Conservation (phyloP, 1,140 invertebrate genomes). For the Stratiolaelaps scimitus region DNA sequence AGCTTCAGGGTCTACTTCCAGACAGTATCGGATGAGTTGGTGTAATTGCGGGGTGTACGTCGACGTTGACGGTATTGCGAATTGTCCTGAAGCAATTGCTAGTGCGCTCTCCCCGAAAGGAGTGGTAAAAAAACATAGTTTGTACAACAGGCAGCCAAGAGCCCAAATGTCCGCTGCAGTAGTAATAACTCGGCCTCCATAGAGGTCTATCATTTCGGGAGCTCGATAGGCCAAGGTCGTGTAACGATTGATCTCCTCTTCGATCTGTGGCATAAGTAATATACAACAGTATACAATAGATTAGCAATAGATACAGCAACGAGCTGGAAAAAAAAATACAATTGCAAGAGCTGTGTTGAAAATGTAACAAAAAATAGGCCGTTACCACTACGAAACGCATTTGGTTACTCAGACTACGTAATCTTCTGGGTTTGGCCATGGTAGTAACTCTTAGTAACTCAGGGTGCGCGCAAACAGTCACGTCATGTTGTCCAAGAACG, state of each 20-base stretch:
- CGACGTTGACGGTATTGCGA: constrained; percentile 69
- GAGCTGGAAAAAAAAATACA: too few relatives aligned
- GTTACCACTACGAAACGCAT: too few relatives aligned
- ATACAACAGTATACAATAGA: too few relatives aligned
- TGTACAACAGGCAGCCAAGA: constrained; percentile 75
- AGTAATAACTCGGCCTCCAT: constrained; percentile 71
- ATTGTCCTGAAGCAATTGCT: constrained; percentile 81
- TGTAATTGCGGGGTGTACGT: constrained; percentile 51
- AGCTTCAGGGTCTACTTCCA: constrained; percentile 64
- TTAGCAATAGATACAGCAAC: too few relatives aligned
- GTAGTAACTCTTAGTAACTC: too few relatives aligned
- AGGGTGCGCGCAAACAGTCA: too few relatives aligned
- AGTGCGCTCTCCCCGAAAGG: constrained; percentile 86
- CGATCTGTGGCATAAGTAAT: constrained; percentile 13
- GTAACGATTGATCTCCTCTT: constrained; percentile 46
- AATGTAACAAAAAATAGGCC: too few relatives aligned
- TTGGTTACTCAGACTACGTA: too few relatives aligned
- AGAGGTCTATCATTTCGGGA: constrained; percentile 92
- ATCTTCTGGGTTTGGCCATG: too few relatives aligned
- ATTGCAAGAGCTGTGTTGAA: too few relatives aligned
- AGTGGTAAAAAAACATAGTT: constrained; percentile 77
- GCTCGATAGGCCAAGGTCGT: constrained; percentile 83
- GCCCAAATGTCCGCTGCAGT: constrained; percentile 88
- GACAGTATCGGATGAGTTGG: constrained; percentile 55
- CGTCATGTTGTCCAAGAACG: too few relatives aligned